A percentile compares a stretch with the other conserved stretches of the same genome.
Conservation (phyloP, 1,140 invertebrate species). For the Potamilus streckersoni region DNA sequence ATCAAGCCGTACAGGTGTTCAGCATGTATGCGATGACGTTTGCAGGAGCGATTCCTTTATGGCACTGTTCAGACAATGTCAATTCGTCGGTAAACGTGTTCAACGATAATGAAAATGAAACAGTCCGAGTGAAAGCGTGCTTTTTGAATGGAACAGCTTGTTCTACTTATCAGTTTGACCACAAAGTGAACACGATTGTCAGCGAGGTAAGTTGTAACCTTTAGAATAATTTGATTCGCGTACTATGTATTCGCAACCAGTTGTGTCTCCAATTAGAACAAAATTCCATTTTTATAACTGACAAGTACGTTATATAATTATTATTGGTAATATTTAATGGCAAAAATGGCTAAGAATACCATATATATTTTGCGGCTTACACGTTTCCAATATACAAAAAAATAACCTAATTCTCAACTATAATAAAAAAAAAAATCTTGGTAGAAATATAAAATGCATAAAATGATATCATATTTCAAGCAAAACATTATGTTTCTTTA, state of each 20-base stretch:
- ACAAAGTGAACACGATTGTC: constrained; percentile 12
- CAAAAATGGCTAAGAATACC: background rate
- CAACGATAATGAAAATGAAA: no score
- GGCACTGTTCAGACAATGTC: constrained; percentile 11
- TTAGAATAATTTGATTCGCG: background rate
- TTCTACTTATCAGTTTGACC: background rate
- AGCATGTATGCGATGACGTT: constrained; percentile 13
- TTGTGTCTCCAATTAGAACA: background rate
- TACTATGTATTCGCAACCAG: background rate
- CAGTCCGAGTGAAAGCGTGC: no score
- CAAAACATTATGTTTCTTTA: constrained; percentile 12
- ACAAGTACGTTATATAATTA: background rate
- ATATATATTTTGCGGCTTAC: background rate
- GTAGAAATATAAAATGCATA: no score
- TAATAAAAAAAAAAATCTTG: no score
- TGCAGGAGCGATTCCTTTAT: constrained; percentile 6
- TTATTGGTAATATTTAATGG: background rate
- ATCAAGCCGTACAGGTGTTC: constrained; percentile 10
- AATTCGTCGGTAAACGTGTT: no score
- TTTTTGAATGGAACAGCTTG: no score
- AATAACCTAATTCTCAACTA: no score
- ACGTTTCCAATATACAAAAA: no score
- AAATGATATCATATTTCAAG: background rate
- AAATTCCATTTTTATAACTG: background rate
- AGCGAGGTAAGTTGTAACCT: constrained; percentile 10